Evolutionary conservation across 2,888 invertebrate genomes (phyloP).

Genomic region (Coelinius sp.): DNA sequence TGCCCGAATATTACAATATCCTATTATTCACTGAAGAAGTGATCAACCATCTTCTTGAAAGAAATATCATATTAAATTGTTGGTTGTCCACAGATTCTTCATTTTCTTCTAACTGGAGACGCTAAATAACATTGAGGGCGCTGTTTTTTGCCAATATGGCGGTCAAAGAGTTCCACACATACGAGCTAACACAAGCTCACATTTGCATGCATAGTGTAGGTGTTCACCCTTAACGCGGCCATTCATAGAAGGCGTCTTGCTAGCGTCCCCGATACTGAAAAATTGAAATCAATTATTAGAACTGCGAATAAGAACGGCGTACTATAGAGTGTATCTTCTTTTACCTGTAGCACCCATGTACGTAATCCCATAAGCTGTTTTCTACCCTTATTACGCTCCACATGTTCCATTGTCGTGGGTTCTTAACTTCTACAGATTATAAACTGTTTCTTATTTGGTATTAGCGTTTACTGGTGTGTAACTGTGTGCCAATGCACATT

Average conservation of each 20-base stretch:
- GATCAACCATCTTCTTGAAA: no score
- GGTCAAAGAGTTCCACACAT: neutral
- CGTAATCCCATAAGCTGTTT: conserved; percentile 65
- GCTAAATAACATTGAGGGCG: no score
- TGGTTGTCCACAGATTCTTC: no score
- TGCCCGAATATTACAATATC: no score
- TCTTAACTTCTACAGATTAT: conserved; percentile 70
- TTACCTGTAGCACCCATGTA: conserved; percentile 39
- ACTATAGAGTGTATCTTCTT: conserved; percentile 25
- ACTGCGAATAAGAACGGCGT: conserved; percentile 9
- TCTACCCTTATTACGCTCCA: conserved; percentile 67
- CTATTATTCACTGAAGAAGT: no score
- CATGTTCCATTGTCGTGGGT: conserved; percentile 60
- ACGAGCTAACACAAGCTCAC: neutral
- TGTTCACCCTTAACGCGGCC: no score
- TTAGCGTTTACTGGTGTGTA: conserved; percentile 49
- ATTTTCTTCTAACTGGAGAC: no score
- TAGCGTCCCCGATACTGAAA: neutral
- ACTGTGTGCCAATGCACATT: conserved; percentile 37
- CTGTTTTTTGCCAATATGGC: no score
- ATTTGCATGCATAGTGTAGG: no score
- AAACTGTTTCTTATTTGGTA: conserved; percentile 63
- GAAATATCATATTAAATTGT: no score
- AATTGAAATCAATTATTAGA: conserved; percentile 8
- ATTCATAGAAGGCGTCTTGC: no score